phyloP scores from a whole-genome alignment of 1,140 invertebrate species.

The Rhizoglyphus robini region DNA sequence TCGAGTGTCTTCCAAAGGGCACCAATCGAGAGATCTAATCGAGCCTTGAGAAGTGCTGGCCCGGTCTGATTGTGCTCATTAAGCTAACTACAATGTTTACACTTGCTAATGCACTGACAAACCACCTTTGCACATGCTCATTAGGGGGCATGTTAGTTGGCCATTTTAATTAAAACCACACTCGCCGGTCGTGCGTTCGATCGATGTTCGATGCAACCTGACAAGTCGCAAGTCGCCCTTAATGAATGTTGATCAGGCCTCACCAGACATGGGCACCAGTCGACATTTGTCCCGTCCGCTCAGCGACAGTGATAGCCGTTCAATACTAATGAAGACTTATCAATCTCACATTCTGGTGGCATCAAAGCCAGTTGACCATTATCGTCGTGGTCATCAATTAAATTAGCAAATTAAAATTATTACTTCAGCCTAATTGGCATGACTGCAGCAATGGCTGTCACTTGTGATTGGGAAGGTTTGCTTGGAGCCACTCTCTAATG shows the following conservation, averaged over 20 bases:
- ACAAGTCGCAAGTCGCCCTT: neutral
- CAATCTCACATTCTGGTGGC: neutral
- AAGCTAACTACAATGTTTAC: slow-evolving; percentile 13
- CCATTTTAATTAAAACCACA: neutral
- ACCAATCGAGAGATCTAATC: too few species aligned
- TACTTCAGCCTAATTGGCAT: neutral
- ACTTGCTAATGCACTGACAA: neutral
- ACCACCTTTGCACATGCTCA: neutral
- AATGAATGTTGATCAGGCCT: neutral
- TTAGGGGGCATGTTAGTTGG: neutral
- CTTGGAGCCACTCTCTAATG: neutral
- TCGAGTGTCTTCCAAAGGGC: too few species aligned
- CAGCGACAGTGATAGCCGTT: neutral
- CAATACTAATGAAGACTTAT: neutral
- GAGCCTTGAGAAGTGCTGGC: too few species aligned
- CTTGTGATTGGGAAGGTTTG: neutral
- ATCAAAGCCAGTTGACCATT: neutral
- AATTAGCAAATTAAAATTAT: neutral
- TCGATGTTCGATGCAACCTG: neutral
- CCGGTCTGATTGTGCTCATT: too few species aligned
- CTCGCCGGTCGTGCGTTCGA: neutral
- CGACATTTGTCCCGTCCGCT: too few species aligned
- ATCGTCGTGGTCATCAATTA: neutral
- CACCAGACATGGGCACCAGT: too few species aligned
- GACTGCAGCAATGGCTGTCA: neutral